These are phyloP conservation scores for Theristus sp. DNA, from an alignment of 2,888 invertebrate species.

Conservation along the genomic window DNA sequence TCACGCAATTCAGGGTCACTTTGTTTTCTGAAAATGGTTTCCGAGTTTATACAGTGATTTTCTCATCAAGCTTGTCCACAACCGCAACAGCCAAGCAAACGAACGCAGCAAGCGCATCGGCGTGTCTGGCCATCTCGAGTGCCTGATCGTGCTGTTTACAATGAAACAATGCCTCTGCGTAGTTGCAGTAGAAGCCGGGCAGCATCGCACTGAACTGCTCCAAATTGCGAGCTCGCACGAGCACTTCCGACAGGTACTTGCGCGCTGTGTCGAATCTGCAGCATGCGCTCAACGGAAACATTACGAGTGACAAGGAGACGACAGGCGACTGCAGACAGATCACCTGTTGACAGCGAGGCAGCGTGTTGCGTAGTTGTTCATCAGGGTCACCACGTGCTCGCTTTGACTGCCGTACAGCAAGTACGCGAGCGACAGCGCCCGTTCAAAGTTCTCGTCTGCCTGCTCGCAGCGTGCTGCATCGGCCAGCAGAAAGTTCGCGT, in stretches of 20 bases:
- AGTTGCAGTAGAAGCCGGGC: conserved; percentile 1
- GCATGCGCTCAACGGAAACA: neutral
- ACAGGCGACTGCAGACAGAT: neutral
- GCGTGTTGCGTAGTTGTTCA: neutral
- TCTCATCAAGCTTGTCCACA: neutral
- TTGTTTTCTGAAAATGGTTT: neutral
- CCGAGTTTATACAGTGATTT: too few species aligned
- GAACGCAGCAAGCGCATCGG: neutral
- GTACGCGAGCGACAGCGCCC: neutral
- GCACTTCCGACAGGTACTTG: neutral
- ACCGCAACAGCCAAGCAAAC: neutral
- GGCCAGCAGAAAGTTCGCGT: neutral
- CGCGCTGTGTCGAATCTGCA: neutral
- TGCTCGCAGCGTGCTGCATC: neutral
- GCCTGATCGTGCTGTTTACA: neutral
- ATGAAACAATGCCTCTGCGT: neutral
- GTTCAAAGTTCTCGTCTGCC: neutral
- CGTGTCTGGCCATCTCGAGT: neutral
- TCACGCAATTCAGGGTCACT: neutral
- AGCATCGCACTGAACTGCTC: neutral
- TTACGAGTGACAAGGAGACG: too few species aligned
- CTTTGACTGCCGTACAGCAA: neutral
- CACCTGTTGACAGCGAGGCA: neutral
- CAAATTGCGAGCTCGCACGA: neutral
- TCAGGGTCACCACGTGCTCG: neutral